These are phyloP conservation scores for Drosophila bocki DNA, from an alignment of 1,140 invertebrate genomes.

Conservation along the genomic window DNA sequence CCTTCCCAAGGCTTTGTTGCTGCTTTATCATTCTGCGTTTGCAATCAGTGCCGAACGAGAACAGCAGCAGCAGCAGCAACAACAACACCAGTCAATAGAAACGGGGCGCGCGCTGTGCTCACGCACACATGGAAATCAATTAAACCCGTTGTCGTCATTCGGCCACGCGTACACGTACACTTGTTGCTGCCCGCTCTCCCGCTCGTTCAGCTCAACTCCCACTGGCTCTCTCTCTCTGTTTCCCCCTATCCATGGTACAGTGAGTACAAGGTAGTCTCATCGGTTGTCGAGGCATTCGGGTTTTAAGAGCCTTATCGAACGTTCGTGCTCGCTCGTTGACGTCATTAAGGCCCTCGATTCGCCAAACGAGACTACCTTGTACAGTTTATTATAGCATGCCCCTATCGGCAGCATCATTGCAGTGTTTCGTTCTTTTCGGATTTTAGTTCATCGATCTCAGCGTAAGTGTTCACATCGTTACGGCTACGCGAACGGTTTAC, in stretches of 20 bases:
- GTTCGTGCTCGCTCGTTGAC: neutral
- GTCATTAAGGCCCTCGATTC: conserved; percentile 1
- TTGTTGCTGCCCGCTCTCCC: conserved; percentile 56
- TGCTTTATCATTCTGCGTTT: conserved; percentile 68
- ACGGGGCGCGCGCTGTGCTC: conserved; percentile 53
- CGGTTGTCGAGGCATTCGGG: neutral
- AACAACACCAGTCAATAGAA: conserved; percentile 24
- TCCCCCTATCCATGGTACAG: neutral
- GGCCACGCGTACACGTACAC: conserved; percentile 80
- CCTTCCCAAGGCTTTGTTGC: neutral
- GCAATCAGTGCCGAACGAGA: conserved; percentile 60
- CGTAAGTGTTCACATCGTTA: conserved; percentile 73
- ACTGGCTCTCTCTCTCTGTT: conserved; percentile 16
- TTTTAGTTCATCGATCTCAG: conserved; percentile 79
- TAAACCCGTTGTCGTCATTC: conserved; percentile 79
- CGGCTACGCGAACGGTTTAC: conserved; percentile 11
- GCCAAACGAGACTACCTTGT: conserved; percentile 1
- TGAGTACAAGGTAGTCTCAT: neutral
- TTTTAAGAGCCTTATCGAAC: neutral
- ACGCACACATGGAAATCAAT: conserved; percentile 73
- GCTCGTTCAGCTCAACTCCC: conserved; percentile 5
- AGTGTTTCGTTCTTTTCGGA: conserved; percentile 30
- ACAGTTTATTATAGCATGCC: conserved; percentile 2
- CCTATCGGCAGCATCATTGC: conserved; percentile 18
- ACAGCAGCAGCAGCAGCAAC: conserved; percentile 10